Evolutionary conservation across 2,888 invertebrate species (phyloP).

Genomic region (Catonia carolina): DNA sequence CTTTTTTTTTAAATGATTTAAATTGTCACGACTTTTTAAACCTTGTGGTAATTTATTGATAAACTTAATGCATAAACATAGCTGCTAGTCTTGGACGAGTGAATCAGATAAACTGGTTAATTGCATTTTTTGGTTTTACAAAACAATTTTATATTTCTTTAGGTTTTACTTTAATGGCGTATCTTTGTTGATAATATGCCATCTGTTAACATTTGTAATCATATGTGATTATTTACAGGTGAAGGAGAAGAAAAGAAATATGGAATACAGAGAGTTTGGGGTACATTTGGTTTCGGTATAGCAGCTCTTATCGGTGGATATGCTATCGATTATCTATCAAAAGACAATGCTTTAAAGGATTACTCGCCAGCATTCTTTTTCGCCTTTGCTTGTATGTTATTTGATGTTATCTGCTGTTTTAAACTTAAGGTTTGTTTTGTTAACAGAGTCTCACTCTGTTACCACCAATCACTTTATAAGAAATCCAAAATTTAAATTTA

Average conservation of each 20-base stretch:
- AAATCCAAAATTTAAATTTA: not conserved
- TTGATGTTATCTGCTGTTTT: constrained; percentile 61
- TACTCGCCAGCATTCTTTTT: constrained; percentile 68
- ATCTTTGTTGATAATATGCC: too few relatives aligned
- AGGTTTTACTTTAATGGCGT: too few relatives aligned
- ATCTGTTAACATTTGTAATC: too few relatives aligned
- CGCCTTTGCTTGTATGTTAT: constrained; percentile 54
- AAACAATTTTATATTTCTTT: too few relatives aligned
- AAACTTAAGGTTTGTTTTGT: constrained; percentile 49
- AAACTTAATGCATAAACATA: too few relatives aligned
- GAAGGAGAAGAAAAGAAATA: constrained; percentile 60
- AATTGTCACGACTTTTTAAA: too few relatives aligned
- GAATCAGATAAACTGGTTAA: too few relatives aligned
- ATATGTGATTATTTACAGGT: too few relatives aligned
- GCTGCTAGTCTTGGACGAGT: too few relatives aligned
- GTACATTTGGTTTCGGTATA: constrained; percentile 70
- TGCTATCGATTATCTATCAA: constrained; percentile 59
- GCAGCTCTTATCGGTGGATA: constrained; percentile 66
- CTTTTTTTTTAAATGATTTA: too few relatives aligned
- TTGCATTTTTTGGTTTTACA: too few relatives aligned
- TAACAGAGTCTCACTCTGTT: not conserved
- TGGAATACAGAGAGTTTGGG: constrained; percentile 75
- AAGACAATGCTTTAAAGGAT: constrained; percentile 49
- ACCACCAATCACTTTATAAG: not conserved
- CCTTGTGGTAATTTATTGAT: too few relatives aligned